Evolutionary conservation across 1,140 invertebrate species (phyloP).

Genomic region (Achatina immaculata): DNA sequence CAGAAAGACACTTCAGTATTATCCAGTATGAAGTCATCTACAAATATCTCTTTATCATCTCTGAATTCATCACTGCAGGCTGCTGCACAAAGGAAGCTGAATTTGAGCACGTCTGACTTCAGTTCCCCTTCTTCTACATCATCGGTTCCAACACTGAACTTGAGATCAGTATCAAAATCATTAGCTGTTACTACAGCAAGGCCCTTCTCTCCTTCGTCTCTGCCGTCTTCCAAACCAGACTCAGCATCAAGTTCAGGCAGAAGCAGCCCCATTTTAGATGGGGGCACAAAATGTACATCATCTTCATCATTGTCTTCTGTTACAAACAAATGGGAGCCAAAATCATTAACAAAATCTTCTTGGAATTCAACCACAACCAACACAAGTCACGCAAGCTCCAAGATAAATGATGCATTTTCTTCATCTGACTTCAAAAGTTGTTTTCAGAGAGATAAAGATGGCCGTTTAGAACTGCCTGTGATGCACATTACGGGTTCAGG

Average conservation of each 20-base stretch:
- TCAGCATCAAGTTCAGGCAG: not conserved
- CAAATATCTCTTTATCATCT: constrained; percentile 16
- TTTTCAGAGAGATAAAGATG: constrained; percentile 31
- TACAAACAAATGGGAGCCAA: constrained; percentile 18
- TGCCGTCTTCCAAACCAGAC: constrained; percentile 16
- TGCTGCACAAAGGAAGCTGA: constrained; percentile 29
- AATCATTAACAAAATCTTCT: constrained; percentile 10
- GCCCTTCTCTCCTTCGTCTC: constrained; percentile 19
- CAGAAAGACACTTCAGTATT: not conserved
- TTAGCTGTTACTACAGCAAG: constrained; percentile 27
- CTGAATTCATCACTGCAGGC: constrained; percentile 33
- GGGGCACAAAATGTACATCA: not conserved
- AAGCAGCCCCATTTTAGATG: constrained; percentile 16
- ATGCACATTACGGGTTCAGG: constrained; percentile 30
- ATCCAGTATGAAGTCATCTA: constrained; percentile 13
- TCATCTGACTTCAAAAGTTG: not conserved
- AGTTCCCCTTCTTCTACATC: constrained; percentile 27
- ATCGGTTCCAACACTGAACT: not conserved
- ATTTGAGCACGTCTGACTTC: not conserved
- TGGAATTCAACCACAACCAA: not conserved
- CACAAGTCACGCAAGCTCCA: not conserved
- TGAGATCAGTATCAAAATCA: not conserved
- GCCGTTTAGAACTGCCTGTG: constrained; percentile 28
- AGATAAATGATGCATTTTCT: not conserved
- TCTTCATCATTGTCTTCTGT: not conserved